Evolutionary conservation across 1,140 invertebrate species (phyloP).

Genomic region (Oncopodura yosiiana): DNA sequence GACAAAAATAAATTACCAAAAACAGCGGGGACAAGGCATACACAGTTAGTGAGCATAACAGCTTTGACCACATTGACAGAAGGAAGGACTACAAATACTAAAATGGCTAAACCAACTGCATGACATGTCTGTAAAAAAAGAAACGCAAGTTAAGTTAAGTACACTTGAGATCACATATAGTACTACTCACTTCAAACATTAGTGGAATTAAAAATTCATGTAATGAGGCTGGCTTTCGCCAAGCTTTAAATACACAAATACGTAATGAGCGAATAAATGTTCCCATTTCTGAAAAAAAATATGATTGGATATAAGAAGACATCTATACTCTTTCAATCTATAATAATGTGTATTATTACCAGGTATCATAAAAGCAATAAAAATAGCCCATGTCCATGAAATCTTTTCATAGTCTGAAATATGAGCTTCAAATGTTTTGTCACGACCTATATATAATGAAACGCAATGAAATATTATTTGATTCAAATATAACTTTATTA

Average conservation of each 20-base stretch:
- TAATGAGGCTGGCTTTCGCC: constrained; percentile 50
- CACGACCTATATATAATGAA: no score
- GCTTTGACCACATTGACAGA: constrained; percentile 84
- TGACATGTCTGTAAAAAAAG: constrained; percentile 52
- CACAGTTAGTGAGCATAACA: constrained; percentile 85
- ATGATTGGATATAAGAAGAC: no score
- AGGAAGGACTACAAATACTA: constrained; percentile 79
- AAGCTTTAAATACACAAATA: constrained; percentile 84
- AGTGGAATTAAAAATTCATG: constrained; percentile 64
- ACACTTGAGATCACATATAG: neutral
- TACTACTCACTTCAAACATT: constrained; percentile 53
- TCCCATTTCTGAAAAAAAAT: no score
- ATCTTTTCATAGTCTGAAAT: constrained; percentile 72
- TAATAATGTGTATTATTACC: no score
- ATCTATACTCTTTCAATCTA: no score
- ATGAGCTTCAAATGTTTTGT: constrained; percentile 66
- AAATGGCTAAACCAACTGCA: constrained; percentile 67
- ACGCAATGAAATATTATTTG: neutral
- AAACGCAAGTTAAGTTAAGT: neutral
- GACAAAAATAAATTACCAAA: constrained; percentile 45
- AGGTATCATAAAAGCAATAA: constrained; percentile 74
- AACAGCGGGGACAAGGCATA: constrained; percentile 78
- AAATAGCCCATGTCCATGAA: constrained; percentile 86
- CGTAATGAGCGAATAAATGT: constrained; percentile 69
- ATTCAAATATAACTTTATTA: neutral